Evolutionary conservation across 2,113 vertebrate species (phyloP), one percentile per base, ranked within the genome.

Genomic region (Zosterops hypoxanthus): DNA sequence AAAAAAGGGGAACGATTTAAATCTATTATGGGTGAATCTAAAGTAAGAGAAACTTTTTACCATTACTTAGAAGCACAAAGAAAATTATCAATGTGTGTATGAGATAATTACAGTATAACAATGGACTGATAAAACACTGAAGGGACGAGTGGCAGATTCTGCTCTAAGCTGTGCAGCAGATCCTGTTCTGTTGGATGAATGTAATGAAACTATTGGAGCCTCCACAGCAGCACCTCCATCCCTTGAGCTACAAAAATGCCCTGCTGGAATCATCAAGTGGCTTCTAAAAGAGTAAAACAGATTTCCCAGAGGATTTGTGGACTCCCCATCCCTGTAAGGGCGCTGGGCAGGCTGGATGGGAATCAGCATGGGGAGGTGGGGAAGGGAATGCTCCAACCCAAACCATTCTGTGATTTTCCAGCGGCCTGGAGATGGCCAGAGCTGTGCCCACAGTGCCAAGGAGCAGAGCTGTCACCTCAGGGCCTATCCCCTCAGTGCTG

Each of bases 371-470:
- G 21, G 8, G 18, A 12, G 47, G 24, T 18, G 57, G 1, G 26
- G 39, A 12, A 44, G 19, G 50, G 18, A 50, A 26, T 3, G 21
- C 14, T 33, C 57, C 36, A 8, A 31, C 4, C 33, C 46, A 22
- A 26, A 2, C 6, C 28, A 2, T 0, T 4, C 9, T 5, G 0
- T 0, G 28, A 2, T 11, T 12, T 46, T 3, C 1, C 0, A 8
- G 25, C 14, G 12, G 33, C 25, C 26, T 0, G 5, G 52, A 17
- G 39, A 8, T 29, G 4, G 44, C 29, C 39, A 23, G 39, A 60
- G 14, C 63, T 64, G 12, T 61, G 25, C 17, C 25, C 36, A 9
- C 7, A 9, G 59, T 6, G 25, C 59, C 34, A 5, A 8, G 29
- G 69, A 47, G 46, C 77, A 7, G 22, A 5, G 78, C 28, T 4